Evolutionary conservation across 2,888 invertebrate genomes (phyloP), one percentile per base, ranked within the genome.

Genomic region (Phengaris alcon): DNA sequence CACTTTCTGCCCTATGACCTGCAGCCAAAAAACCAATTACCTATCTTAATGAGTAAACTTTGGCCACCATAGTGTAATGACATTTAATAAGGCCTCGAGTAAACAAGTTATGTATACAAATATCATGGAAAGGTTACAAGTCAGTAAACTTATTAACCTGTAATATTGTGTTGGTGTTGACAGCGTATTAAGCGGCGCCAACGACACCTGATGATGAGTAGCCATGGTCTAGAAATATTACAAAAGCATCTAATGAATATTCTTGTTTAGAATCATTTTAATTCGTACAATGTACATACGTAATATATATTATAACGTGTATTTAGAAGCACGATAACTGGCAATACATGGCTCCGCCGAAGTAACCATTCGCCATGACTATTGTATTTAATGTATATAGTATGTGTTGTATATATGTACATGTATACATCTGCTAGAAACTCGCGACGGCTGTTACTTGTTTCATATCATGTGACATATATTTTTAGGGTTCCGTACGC

Each of bases 1-100:
- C 12, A 35, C 64, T 15, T 44, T 64, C 12, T 44, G 35, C 35
- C 64, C 64, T 64, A 10, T 64, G 64, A 64, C 64, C 64, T 10
- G 35, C 13, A 64, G 13, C 64, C 64, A 64, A 64, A 64, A 64
- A 64, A 64, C 35, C 64, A 64, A 64, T 64, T 64, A 64, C 64
- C 35, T 35, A 44, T 44, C 64, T 12, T 64, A 44, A 64, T 64
- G 35, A 44, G 64, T 44, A 64, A 57, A 57, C 15, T 57, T 12
- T 44, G 35, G 64, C 12, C 35, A 35, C 10, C 59, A 22, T 22
- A 59, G 59, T 59, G 64, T 35, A 64, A 64, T 64, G 64, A 44
- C 64, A 64, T 7, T 52, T 52, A 10, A 64, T 12, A 2, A 15
- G 35, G 35, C 64, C 64, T 64, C 44, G 64, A 64, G 64, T 35